phyloP scores from a whole-genome alignment of 2,113 vertebrate species.

The Dipodomys ordii region DNA sequence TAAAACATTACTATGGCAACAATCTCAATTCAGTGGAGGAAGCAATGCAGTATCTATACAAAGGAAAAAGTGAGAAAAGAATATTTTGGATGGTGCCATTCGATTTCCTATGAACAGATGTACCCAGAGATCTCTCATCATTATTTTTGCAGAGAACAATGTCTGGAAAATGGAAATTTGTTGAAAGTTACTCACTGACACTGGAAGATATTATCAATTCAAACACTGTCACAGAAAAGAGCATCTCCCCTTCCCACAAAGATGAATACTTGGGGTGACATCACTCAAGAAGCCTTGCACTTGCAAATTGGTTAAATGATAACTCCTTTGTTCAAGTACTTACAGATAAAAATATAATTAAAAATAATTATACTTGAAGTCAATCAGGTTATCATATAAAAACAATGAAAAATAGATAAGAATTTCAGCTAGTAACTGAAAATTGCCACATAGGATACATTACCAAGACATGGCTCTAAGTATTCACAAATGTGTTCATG shows the following conservation, averaged over 20 bases:
- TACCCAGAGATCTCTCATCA: constrained; percentile 76
- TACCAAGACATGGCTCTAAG: not conserved
- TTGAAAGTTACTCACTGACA: constrained; percentile 74
- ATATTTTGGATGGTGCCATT: constrained; percentile 71
- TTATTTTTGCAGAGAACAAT: constrained; percentile 73
- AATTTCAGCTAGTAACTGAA: constrained; percentile 52
- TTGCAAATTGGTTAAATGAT: too few relatives aligned
- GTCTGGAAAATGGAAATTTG: constrained; percentile 64
- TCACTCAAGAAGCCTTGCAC: too few relatives aligned
- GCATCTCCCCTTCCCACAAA: constrained; percentile 39
- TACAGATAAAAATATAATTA: too few relatives aligned
- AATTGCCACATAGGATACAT: constrained; percentile 41
- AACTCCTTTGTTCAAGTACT: too few relatives aligned
- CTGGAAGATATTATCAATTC: constrained; percentile 73
- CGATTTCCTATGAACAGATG: constrained; percentile 69
- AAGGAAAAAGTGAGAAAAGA: constrained; percentile 77
- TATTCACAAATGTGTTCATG: constrained; percentile 40
- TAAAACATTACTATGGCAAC: constrained; percentile 88
- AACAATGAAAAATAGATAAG: constrained; percentile 58
- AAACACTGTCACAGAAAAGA: constrained; percentile 71
- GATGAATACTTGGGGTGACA: constrained; percentile 48
- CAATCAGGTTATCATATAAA: constrained; percentile 9
- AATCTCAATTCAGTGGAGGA: constrained; percentile 80
- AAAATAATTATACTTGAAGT: constrained; percentile 61
- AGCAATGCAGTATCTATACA: constrained; percentile 79